These are phyloP conservation scores for Phymatocera aterrima DNA, from an alignment of 2,888 invertebrate species.

Conservation along the genomic window DNA sequence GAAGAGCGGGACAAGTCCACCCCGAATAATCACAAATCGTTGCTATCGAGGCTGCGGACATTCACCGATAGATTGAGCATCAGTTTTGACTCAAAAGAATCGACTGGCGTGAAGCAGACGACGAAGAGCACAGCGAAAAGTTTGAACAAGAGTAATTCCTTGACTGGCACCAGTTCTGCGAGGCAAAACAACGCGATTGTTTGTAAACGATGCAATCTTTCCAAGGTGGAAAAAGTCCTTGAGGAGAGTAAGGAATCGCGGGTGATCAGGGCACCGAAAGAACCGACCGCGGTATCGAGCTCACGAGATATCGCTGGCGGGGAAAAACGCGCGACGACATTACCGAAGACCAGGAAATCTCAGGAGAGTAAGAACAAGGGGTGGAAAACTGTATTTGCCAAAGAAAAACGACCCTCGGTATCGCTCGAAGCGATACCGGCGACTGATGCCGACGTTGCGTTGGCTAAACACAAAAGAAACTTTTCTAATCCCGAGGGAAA, in stretches of 20 bases:
- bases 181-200: constrained; percentile 58
- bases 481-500: constrained; percentile 69
- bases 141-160: constrained; percentile 66
- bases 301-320: constrained; percentile 57
- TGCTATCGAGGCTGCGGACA: constrained; percentile 76
- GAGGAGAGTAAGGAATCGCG: constrained; percentile 37
- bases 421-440: constrained; percentile 68
- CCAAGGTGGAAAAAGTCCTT: constrained; percentile 56
- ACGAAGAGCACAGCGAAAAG: constrained; percentile 60
- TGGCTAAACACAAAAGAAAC: constrained; percentile 66
- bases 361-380: constrained; percentile 69
- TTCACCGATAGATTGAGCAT: constrained; percentile 77
- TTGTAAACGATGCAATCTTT: constrained; percentile 68
- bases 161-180: constrained; percentile 53
- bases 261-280: constrained; percentile 49
- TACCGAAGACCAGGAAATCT: constrained; percentile 69
- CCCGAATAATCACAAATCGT: constrained; percentile 73
- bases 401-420: constrained; percentile 70
- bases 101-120: constrained; percentile 59
- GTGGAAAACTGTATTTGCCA: constrained; percentile 70
- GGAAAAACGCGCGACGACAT: constrained; percentile 70
- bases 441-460: constrained; percentile 51
- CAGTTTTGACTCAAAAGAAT: constrained; percentile 74
- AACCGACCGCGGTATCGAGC: constrained; percentile 12
- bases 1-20: constrained; percentile 63